Percentiles rank a stretch among this genome's conserved stretches.
Conservation (phyloP, 30 jellyfish, hydroid and myxozoan species). For the Chrysaora quinquecirrha region DNA sequence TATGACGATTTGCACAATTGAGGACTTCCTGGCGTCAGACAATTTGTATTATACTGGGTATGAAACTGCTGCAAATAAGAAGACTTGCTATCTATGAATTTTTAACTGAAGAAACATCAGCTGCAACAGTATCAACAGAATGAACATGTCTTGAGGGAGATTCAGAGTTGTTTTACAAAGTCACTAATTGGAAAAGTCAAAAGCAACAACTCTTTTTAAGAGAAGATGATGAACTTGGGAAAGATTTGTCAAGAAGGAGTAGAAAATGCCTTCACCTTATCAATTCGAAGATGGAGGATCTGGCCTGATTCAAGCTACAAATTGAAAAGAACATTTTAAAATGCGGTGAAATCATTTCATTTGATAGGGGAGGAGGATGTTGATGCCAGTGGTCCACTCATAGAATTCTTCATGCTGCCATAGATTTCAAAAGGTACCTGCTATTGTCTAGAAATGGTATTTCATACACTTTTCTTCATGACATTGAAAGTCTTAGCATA, state of each 20-base stretch:
- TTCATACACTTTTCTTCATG: constrained; percentile 22
- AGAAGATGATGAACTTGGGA: neutral
- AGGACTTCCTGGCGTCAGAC: constrained; percentile 3
- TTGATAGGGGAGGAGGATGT: constrained; percentile 35
- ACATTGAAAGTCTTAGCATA: neutral
- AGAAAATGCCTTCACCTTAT: neutral
- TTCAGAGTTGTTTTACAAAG: neutral
- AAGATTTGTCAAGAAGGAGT: neutral
- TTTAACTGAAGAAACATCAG: too few species aligned
- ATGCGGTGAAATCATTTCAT: constrained; percentile 11
- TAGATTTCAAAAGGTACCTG: constrained; percentile 7
- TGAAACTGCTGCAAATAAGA: neutral
- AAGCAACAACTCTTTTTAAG: neutral
- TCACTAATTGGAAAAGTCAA: neutral
- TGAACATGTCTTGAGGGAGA: too few species aligned
- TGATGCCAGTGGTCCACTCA: constrained; percentile 29
- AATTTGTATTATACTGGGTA: neutral
- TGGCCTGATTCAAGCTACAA: constrained; percentile 27
- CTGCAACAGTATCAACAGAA: too few species aligned
- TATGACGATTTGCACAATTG: neutral
- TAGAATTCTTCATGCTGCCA: constrained; percentile 1
- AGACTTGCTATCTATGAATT: neutral
- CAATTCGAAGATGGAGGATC: constrained; percentile 11
- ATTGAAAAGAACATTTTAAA: constrained; percentile 5
- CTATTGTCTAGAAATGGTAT: neutral